Evolutionary conservation across 2,113 vertebrate genomes (phyloP).

Genomic region (Canis aureus): DNA sequence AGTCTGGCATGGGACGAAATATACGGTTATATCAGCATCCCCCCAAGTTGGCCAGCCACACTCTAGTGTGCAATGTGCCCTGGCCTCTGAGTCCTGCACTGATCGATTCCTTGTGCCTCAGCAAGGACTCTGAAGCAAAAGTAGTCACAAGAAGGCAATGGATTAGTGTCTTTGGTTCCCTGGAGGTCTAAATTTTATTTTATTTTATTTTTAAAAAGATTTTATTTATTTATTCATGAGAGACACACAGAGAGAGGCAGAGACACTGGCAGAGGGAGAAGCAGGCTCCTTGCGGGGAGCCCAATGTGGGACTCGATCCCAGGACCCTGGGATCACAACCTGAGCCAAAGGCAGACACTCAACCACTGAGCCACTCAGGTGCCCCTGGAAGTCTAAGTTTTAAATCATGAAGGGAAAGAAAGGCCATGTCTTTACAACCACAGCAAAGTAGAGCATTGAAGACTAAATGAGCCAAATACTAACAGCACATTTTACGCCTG

Average conservation of each 20-base stretch:
- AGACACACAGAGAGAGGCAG: too few relatives aligned
- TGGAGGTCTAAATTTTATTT: neutral
- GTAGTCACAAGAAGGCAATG: neutral
- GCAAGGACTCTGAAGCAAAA: neutral
- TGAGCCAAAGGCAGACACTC: too few relatives aligned
- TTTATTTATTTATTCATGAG: too few relatives aligned
- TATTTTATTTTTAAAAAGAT: too few relatives aligned
- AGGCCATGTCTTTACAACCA: neutral
- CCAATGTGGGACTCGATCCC: too few relatives aligned
- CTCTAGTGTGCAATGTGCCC: accelerated
- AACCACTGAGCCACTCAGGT: too few relatives aligned
- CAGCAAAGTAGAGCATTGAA: constrained; percentile 1
- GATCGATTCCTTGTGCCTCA: neutral
- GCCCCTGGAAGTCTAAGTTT: neutral
- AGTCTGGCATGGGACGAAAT: neutral
- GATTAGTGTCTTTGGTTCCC: neutral
- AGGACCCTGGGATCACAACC: too few relatives aligned
- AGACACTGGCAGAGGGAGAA: too few relatives aligned
- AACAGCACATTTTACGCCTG: neutral
- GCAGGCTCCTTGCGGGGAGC: too few relatives aligned
- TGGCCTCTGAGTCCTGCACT: neutral
- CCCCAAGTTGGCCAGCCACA: neutral
- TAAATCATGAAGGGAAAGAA: neutral
- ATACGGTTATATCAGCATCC: too few relatives aligned
- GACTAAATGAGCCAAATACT: constrained; percentile 18